Evolutionary conservation across 2,113 vertebrate genomes (phyloP).

Genomic region (Lonchura striata): DNA sequence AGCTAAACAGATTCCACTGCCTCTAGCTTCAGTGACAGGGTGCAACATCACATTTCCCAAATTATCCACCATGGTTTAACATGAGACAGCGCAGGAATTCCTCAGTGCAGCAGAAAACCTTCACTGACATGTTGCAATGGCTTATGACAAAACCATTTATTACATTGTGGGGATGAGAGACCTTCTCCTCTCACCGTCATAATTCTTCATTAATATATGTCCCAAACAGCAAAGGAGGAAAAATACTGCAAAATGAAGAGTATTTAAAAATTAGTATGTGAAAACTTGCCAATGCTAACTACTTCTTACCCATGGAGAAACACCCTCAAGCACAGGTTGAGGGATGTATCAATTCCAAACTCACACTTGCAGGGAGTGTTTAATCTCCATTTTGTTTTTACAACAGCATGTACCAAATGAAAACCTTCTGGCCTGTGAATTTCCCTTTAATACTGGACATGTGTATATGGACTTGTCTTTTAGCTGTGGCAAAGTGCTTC

Average conservation of each 20-base stretch:
- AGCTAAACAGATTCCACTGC: not conserved
- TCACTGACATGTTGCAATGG: accelerated
- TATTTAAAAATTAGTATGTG: not conserved
- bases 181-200: not conserved
- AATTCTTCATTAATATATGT: not conserved
- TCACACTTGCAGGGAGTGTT: not conserved
- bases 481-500: not conserved
- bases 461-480: not conserved
- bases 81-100: not conserved
- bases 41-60: not conserved
- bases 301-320: not conserved
- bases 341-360: not conserved
- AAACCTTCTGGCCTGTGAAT: not conserved
- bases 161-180: not conserved
- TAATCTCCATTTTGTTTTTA: not conserved
- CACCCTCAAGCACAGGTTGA: not conserved
- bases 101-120: not conserved
- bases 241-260: not conserved
- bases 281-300: not conserved
- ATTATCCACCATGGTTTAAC: not conserved
- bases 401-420: not conserved
- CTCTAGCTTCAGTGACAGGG: not conserved
- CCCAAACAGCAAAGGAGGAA: not conserved
- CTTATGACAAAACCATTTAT: not conserved
- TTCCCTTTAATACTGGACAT: not conserved